Conservation (phyloP, 2,797 vertebrate genomes). For the Gadopsis bispinosus region DNA sequence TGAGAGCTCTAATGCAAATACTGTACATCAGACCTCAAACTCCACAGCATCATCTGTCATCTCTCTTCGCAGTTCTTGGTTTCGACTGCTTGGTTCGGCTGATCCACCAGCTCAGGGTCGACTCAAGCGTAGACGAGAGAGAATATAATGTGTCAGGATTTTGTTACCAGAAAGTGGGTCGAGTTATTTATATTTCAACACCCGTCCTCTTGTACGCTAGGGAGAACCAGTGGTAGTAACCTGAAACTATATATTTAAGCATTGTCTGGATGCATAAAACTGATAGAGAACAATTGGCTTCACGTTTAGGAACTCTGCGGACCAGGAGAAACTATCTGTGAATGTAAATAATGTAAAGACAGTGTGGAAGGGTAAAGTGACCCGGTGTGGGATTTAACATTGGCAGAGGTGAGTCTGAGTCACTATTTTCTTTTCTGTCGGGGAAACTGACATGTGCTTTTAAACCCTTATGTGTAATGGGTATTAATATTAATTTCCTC, state of each 20-base stretch:
- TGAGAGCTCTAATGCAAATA: conserved; percentile 33
- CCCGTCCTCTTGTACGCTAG: conserved; percentile 67
- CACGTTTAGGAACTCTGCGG: conserved; percentile 6
- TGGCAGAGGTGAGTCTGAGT: conserved; percentile 69
- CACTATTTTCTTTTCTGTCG: conserved; percentile 21
- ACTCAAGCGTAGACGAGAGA: conserved; percentile 55
- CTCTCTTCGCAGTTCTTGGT: conserved; percentile 54
- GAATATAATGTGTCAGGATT: conserved; percentile 79
- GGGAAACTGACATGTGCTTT: background rate
- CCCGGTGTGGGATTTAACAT: conserved; percentile 35
- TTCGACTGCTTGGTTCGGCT: conserved; percentile 10
- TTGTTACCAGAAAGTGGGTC: conserved; percentile 86
- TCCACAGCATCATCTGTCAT: conserved; percentile 36
- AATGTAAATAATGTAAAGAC: conserved; percentile 45
- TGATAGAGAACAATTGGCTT: conserved; percentile 35
- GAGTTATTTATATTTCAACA: conserved; percentile 88
- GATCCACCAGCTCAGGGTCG: conserved; percentile 48
- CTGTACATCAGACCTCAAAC: conserved; percentile 2
- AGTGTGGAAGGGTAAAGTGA: conserved; percentile 42
- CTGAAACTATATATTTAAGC: conserved; percentile 78
- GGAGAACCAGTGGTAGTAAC: conserved; percentile 74
- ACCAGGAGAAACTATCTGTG: conserved; percentile 24
- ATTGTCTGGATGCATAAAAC: conserved; percentile 57
- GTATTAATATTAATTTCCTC: background rate
- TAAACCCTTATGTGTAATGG: background rate